A percentile compares a stretch with the other conserved stretches of the same genome.
Evolutionary conservation across 2,797 vertebrate species (phyloP).

Genomic region (Masticophis lateralis): DNA sequence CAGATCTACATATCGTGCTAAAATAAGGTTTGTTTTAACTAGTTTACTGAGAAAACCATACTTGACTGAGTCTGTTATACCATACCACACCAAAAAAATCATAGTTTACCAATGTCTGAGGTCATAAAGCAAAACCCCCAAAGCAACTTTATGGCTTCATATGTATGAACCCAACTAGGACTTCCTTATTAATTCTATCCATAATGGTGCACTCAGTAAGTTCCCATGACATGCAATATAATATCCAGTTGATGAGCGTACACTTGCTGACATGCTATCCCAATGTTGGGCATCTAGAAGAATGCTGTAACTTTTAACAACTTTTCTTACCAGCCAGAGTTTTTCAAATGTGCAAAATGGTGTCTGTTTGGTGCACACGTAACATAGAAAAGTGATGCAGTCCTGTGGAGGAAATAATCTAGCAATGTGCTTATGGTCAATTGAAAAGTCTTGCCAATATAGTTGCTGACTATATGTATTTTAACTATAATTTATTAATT

Average conservation of each 20-base stretch:
- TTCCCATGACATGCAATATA: not conserved
- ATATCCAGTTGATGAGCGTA: not conserved
- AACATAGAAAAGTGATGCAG: not conserved
- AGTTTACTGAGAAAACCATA: not conserved
- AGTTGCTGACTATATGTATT: not conserved
- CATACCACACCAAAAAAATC: not conserved
- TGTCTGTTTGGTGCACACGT: not conserved
- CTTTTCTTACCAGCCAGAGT: not conserved
- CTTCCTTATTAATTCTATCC: not conserved
- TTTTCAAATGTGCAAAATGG: not conserved
- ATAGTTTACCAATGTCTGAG: not conserved
- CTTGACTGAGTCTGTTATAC: not conserved
- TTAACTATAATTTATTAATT: not conserved
- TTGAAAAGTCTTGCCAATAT: not conserved
- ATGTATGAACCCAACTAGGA: not conserved
- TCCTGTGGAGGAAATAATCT: not conserved
- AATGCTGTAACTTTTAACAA: not conserved
- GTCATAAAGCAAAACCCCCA: not conserved
- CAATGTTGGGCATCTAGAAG: not conserved
- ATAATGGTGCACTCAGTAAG: not conserved
- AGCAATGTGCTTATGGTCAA: not conserved
- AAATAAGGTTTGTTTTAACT: not conserved
- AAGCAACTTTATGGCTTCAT: not conserved
- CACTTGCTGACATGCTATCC: not conserved
- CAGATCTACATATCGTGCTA: not conserved